phyloP scores from a whole-genome alignment of 37 sponge, comb jelly and placozoan genomes.

The Axinella damicornis region DNA sequence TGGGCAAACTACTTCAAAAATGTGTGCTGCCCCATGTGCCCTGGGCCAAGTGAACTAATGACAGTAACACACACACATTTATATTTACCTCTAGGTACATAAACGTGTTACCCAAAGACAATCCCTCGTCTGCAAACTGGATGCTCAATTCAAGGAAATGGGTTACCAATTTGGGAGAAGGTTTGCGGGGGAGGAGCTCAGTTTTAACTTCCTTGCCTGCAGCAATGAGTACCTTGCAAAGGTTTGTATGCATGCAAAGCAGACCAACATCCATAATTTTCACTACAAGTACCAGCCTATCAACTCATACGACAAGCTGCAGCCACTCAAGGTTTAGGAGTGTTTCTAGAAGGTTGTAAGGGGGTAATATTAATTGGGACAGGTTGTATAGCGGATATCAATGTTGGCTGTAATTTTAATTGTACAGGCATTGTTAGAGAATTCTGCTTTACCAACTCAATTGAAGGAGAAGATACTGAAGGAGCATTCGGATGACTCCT shows the following conservation, averaged over 20 bases:
- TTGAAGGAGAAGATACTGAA: slow-evolving; percentile 25
- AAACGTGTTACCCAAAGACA: slow-evolving; percentile 11
- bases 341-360: no score
- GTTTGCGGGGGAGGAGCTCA: slow-evolving; percentile 27
- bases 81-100: slow-evolving; percentile 44
- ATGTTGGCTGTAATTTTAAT: no score
- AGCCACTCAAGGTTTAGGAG: no score
- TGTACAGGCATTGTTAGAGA: slow-evolving; percentile 46
- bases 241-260: slow-evolving; percentile 8
- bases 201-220: slow-evolving; percentile 19
- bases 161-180: background rate
- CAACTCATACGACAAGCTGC: background rate
- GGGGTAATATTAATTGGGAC: no score
- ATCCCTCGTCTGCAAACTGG: slow-evolving; percentile 42
- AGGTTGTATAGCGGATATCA: no score
- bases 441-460: slow-evolving; percentile 28
- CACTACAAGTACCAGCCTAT: no score
- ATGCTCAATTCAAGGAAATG: slow-evolving; percentile 30
- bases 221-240: slow-evolving; percentile 49
- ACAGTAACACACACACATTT: background rate
- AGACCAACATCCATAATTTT: no score
- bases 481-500: background rate
- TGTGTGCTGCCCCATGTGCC: slow-evolving; percentile 22
- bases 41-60: no score
- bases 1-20: slow-evolving; percentile 68